Evolutionary conservation across 2,888 invertebrate genomes (phyloP), one percentile per base, ranked within the genome.

Genomic region (Oscheius sp.): DNA sequence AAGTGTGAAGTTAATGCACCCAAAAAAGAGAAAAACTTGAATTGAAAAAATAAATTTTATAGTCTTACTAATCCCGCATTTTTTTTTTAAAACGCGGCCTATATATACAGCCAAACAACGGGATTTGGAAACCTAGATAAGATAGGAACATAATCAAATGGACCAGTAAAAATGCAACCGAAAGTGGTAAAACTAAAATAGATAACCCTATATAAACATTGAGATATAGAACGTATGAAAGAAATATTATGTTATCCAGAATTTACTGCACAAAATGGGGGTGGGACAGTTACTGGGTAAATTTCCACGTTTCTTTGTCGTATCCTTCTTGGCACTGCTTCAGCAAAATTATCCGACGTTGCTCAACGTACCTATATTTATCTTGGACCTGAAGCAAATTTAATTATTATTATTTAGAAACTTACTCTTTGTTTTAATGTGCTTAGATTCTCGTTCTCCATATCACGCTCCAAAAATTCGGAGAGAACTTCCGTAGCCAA

Each of bases 291-390:
- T 71, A 80, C 64, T 77, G 73, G 67, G 73, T 78, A 63, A 72
- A 80, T 93, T 93, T 93, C 97, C 96, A 97, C 92, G 94, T 92
- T 88, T 96, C 96, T 89, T 94, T 95, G 88, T 97, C 97, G 88
- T 96, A 96, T 75, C 97, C 97, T 90, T 98, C 97, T 88, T 95
- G 93, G 63, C 97, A 97, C 88, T 98, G 97, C 88, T 95, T 95
- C 86, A 97, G 90, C 80, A 98, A 90, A 78, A 94, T 95, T 89
- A 94, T 93, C 84, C 97, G 91, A 86, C 98, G 92, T 88, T 93
- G 94, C 89, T 97, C 96, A 90, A 97, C 98, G 89, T 98, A 98
- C 90, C 96, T 96, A 89, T 50, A 87, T 79, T 83, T 82, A 75
- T 86, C 84, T 81, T 85, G 85, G 6, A 86, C 82, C 83, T 82